Evolutionary conservation across 2,797 vertebrate species (phyloP), one percentile per base, ranked within the genome.

Genomic region (Rhynchotus rufescens): DNA sequence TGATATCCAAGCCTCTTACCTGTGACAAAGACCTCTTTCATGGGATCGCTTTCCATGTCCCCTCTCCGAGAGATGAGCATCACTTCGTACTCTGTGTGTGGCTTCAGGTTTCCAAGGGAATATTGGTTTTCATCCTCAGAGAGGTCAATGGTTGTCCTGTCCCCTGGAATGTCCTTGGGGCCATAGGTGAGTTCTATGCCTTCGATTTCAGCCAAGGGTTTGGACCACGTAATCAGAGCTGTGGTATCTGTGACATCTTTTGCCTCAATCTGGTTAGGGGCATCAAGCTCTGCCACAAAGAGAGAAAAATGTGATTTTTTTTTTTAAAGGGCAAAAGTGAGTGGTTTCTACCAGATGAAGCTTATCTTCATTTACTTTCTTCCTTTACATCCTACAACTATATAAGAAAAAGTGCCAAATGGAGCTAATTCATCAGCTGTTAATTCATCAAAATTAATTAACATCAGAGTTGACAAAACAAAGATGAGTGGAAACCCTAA

Each of bases 201-300:
- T 1, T 99, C 99, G 4, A 99, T 98, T 64, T 98, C 96, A 19
- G 99, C 99, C 88, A 99, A 95, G 5, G 99, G 99, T 88, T 98
- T 99, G 94, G 98, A 98, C 99, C 99, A 99, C 0, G 99, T 99
- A 96, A 99, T 97, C 64, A 99, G 97, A 0, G 99, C 99, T 0
- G 99, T 99, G 72, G 98, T 98, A 97, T 99, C 99, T 0, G 98
- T 99, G 87, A 99, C 97, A 1, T 99, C 99, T n/a, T 97, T 98
- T 30, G 98, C 98, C 26, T 99, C 98, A 0, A 99, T 97, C 88
- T 99, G 98, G 93, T 98, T 98, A 17, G 99, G 99, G 45, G 98
- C 98, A 56, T 99, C 99, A 3, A 99, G 98, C 90, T 97, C 99
- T 99, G 94, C 45, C 4, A 84, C 1, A 20, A 47, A 54, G 64